These are phyloP conservation scores for Bombyx mori DNA, from an alignment of 1,140 invertebrate species.

Conservation along the genomic window ASM3026992v2 NC_085121.1:10563001-10563500, in stretches of 20 bases:
- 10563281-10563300: too few species aligned
- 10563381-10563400: too few species aligned
- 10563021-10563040: slow-evolving; percentile 3
- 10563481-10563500: too few species aligned
- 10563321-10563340: too few species aligned
- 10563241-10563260: slow-evolving; percentile 32
- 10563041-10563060: slow-evolving; percentile 10
- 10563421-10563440: too few species aligned
- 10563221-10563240: slow-evolving; percentile 34
- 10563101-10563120: slow-evolving; percentile 27
- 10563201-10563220: slow-evolving; percentile 40
- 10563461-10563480: too few species aligned
- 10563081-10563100: slow-evolving; percentile 30
- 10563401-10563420: too few species aligned
- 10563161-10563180: slow-evolving; percentile 40
- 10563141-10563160: slow-evolving; percentile 25
- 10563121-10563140: slow-evolving; percentile 44
- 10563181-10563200: slow-evolving; percentile 32
- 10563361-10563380: too few species aligned
- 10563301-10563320: too few species aligned
- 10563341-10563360: too few species aligned
- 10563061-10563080: slow-evolving; percentile 8
- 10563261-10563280: slow-evolving; percentile 23
- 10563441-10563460: too few species aligned
- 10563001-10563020: too few species aligned